Percentiles rank a stretch among this genome's conserved stretches.
These are phyloP conservation scores for Prunella strophiata DNA, from an alignment of 2,797 vertebrate genomes.

Conservation along the genomic window DNA sequence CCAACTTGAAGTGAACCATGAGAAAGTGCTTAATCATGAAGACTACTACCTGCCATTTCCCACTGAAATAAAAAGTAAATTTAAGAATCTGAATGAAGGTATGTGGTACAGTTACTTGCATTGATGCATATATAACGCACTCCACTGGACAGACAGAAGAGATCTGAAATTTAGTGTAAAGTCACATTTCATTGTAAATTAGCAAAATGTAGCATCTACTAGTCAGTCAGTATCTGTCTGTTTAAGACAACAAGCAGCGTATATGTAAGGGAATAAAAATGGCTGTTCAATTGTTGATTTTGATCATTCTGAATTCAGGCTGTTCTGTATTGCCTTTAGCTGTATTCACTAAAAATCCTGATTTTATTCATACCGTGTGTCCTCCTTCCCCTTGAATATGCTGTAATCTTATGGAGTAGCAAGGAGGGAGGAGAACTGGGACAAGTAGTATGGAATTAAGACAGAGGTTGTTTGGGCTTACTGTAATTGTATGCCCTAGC, in stretches of 20 bases:
- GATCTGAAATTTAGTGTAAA: neutral
- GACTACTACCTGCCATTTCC: slow-evolving; percentile 10
- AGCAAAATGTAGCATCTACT: neutral
- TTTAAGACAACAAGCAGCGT: neutral
- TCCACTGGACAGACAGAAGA: neutral
- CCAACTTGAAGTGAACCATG: neutral
- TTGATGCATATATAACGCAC: neutral
- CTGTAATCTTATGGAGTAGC: neutral
- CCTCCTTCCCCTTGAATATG: neutral
- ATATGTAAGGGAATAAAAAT: neutral
- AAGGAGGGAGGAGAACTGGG: neutral
- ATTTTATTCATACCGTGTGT: neutral
- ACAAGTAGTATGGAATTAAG: neutral
- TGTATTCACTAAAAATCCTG: neutral
- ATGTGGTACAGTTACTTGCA: neutral
- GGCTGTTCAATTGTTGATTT: neutral
- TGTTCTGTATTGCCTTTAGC: neutral
- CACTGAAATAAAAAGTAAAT: slow-evolving; percentile 8
- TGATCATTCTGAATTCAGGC: neutral
- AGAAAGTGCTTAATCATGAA: neutral
- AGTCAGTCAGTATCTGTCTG: neutral
- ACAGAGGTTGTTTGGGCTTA: neutral
- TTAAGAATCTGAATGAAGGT: neutral
- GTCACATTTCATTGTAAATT: neutral
- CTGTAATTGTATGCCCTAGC: neutral